Conservation (phyloP, 2,113 vertebrate genomes). For the Anthoscopus minutus region DNA sequence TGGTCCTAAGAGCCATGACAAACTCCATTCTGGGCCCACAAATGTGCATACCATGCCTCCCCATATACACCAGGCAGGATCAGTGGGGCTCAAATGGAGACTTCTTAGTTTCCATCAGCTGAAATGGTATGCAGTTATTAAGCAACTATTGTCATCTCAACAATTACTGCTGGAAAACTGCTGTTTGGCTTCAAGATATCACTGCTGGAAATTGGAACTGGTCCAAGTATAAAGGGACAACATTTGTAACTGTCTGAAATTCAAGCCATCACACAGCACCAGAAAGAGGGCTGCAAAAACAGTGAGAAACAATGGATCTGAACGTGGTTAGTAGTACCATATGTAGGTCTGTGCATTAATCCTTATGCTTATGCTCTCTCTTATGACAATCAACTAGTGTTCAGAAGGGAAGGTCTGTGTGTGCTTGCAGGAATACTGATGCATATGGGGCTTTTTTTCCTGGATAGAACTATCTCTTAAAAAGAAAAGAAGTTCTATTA, state of each 20-base stretch:
- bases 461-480: background rate
- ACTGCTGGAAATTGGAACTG: background rate
- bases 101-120: background rate
- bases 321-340: background rate
- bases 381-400: background rate
- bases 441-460: background rate
- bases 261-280: background rate
- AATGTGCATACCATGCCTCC: background rate
- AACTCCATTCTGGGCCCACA: background rate
- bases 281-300: background rate
- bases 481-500: background rate
- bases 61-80: background rate
- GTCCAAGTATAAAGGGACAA: background rate
- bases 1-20: background rate
- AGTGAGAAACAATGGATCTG: background rate
- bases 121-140: background rate
- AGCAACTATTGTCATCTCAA: background rate
- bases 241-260: background rate
- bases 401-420: background rate
- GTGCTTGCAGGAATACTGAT: background rate
- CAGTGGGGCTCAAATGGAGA: background rate
- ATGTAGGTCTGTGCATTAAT: background rate
- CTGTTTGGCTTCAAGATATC: background rate
- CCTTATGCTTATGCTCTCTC: background rate
- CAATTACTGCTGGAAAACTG: background rate